Base-by-base conservation (phyloP, 1,140 invertebrate genomes). In the Aleiodes sp. region DNA sequence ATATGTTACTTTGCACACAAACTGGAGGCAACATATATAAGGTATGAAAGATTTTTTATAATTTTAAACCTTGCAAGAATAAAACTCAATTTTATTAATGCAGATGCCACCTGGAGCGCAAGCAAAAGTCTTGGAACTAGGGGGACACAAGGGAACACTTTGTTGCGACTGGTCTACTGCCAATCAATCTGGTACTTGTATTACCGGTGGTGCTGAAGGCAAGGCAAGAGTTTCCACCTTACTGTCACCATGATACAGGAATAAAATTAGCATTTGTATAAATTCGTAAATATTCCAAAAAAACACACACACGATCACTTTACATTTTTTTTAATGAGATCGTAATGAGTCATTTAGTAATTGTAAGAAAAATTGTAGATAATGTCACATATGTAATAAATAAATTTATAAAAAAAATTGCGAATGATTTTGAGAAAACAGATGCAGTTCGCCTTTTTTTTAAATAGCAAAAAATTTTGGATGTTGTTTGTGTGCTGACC, bases 131-230 rank as follows among this genome's bases (percentile, higher is more conserved):
- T 81, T 91, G 72, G 85, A 88, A 64, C 74, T 91, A 12, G 87
- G 88, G 21, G 89, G 88, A 43, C 90, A 91, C 69, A 87, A 85
- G 68, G 83, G 84, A 31, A 87, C 88, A 0, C 75, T 89, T 7
- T 90, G 90, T 28, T 90, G 90, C 56, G 90, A 92, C 77, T 92
- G 90, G 91, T 88, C 89, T 9, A 89, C 87, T 28, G 87, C 89
- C 9, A 88, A 89, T 77, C 89, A 90, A 76, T 90, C 89, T 26
- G 87, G 87, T 31, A 89, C 89, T 16, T 91, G 90, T 76, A 85
- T 91, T 43, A 90, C 89, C 46, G 90, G 89, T 29, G 87, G 88
- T 4, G 82, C 86, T 35, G 89, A 91, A 76, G 90, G 90, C 21
- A 88, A 87, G 72, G 88, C 91, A 16, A 85, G 87, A 64, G 87